phyloP scores from a whole-genome alignment of 2,113 vertebrate species.

The Ariopsis seemanni region DNA sequence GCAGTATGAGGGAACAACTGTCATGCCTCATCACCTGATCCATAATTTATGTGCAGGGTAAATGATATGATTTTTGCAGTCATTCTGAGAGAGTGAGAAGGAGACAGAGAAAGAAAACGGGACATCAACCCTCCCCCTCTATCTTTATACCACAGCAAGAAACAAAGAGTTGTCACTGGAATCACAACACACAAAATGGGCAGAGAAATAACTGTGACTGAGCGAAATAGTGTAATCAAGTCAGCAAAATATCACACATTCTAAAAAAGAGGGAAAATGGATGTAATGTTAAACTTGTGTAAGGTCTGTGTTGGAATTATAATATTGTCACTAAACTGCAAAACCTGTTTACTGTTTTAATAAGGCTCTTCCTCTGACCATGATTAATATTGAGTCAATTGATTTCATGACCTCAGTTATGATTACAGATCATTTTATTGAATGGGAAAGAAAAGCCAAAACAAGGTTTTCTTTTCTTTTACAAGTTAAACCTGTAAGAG shows the following conservation, averaged over 20 bases:
- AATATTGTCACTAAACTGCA: neutral
- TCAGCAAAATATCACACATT: neutral
- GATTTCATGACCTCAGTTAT: constrained; percentile 15
- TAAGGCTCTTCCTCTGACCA: neutral
- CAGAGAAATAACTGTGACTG: neutral
- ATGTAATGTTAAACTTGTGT: neutral
- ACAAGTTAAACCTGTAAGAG: too few species aligned
- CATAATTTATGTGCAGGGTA: neutral
- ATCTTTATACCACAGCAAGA: constrained; percentile 1
- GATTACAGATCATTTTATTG: neutral
- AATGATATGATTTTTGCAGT: neutral
- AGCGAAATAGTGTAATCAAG: neutral
- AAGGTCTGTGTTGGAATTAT: constrained; percentile 1
- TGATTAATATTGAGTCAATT: constrained; percentile 25
- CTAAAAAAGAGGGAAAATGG: neutral
- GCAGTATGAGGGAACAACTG: neutral
- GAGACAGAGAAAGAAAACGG: neutral
- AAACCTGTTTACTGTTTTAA: constrained; percentile 3
- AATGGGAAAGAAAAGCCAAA: neutral
- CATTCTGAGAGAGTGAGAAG: neutral
- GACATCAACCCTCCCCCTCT: neutral
- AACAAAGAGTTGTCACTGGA: constrained; percentile 8
- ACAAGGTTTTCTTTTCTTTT: neutral
- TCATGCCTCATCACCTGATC: neutral
- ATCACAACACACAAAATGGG: neutral